phyloP scores from a whole-genome alignment of 2,113 vertebrate genomes.

The rabbit (Oryctolagus cuniculus) region DNA sequence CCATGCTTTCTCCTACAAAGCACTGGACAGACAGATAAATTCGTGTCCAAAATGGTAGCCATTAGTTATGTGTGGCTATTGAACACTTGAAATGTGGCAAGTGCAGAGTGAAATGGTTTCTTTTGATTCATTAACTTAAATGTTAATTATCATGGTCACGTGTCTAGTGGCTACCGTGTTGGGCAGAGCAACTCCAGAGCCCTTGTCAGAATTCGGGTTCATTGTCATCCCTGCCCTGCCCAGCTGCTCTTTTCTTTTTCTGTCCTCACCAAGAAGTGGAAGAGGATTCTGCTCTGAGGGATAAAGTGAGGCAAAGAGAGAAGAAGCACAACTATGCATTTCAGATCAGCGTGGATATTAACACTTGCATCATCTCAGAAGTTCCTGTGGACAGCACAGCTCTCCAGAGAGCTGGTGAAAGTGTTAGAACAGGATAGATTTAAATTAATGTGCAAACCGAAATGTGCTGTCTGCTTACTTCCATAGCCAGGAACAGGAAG shows the following conservation, averaged over 20 bases:
- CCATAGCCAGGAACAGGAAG: slow-evolving; percentile 91
- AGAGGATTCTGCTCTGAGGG: not conserved
- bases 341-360: not conserved
- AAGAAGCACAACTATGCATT: not conserved
- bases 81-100: not conserved
- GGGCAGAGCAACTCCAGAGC: not conserved
- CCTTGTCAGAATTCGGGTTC: not conserved
- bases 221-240: not conserved
- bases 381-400: slow-evolving; percentile 55
- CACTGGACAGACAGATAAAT: not conserved
- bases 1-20: not conserved
- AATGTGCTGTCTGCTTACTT: slow-evolving; percentile 92
- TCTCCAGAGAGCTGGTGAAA: slow-evolving; percentile 91
- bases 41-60: not conserved
- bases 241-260: slow-evolving; percentile 15
- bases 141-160: not conserved
- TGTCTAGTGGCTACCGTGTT: not conserved
- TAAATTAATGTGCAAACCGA: slow-evolving; percentile 94
- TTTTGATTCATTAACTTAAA: not conserved
- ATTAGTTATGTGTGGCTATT: not conserved
- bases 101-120: not conserved
- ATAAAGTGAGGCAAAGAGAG: fast-evolving
- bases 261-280: not conserved
- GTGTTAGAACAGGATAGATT: slow-evolving; percentile 93
- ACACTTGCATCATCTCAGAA: not conserved